These are phyloP conservation scores for Scaptomyza reducta DNA, from an alignment of 2,888 invertebrate genomes.

Conservation along the genomic window DNA sequence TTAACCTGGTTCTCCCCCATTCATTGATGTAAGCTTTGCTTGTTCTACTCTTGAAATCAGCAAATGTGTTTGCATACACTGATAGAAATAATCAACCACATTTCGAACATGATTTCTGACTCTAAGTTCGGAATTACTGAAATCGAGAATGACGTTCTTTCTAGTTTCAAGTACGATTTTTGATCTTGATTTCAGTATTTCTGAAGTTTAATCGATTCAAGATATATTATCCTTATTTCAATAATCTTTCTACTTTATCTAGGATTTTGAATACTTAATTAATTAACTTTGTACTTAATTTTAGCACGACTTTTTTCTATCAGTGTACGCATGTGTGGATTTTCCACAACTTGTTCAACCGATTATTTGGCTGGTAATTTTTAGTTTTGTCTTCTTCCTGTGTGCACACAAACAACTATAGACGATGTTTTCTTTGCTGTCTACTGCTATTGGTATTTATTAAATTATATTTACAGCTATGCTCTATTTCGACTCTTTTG, in stretches of 20 bases:
- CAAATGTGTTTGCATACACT: constrained; percentile 4
- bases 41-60: constrained; percentile 10
- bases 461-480: constrained; percentile 65
- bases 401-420: neutral
- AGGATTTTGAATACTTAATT: too few relatives aligned
- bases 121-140: too few relatives aligned
- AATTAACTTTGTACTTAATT: too few relatives aligned
- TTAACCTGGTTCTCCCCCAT: neutral
- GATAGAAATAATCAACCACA: too few relatives aligned
- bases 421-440: constrained; percentile 31
- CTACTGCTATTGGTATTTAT: constrained; percentile 58
- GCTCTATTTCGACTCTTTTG: neutral
- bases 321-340: neutral
- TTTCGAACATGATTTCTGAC: too few relatives aligned
- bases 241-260: too few relatives aligned
- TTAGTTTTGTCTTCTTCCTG: constrained; percentile 2
- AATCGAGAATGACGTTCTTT: too few relatives aligned
- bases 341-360: constrained; percentile 5
- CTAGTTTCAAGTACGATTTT: too few relatives aligned
- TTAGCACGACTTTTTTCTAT: too few relatives aligned
- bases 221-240: too few relatives aligned
- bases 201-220: too few relatives aligned
- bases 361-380: constrained; percentile 70
- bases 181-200: too few relatives aligned
- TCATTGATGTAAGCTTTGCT: neutral